Evolutionary conservation across 2,888 invertebrate species (phyloP), one percentile per base, ranked within the genome.

Genomic region (Cartodere bifasciata): DNA sequence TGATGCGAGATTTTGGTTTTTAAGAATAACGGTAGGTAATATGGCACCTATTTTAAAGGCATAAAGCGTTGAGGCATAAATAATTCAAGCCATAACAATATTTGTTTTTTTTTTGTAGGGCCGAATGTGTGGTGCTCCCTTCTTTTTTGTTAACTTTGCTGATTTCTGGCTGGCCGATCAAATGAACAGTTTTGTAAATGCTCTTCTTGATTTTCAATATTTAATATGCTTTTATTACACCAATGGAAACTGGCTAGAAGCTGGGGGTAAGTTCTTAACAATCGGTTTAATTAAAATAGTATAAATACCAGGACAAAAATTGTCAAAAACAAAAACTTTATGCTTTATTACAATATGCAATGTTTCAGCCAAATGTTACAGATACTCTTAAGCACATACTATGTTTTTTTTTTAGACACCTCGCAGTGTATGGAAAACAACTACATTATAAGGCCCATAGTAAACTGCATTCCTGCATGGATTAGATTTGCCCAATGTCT

Each of bases 161-260:
- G 84, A 85, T 59, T 85, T 85, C 63, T 85, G 84, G 84, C 70
- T 85, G 47, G 84, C 82, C 9, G 85, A 85, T 64, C 85, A 85
- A 55, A 56, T 85, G 23, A 86, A 83, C 53, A 83, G 83, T 49
- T 64, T 86, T 34, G 76, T 72, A 4, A 74, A 74, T 2, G 79
- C 78, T 2, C 68, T 88, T 40, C 60, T 81, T 36, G 87, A 88
- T 56, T 70, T 84, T 43, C 81, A 86, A 49, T 86, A 77, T 56
- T 67, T 84, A 33, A 57, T 77, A 34, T 88, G 86, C 53, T 83
- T 81, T 55, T 86, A 84, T 51, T 62, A 66, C 4, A 67, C 64
- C 14, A 72, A 71, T 49, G 65, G 68, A 17, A 63, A 65, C 31
- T 73, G 71, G 71, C 53, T 64, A 17, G 59, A 63, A 37, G 63